Evolutionary conservation across 2,797 vertebrate species (phyloP).

Genomic region (Sternarchorhynchus goeldii): DNA sequence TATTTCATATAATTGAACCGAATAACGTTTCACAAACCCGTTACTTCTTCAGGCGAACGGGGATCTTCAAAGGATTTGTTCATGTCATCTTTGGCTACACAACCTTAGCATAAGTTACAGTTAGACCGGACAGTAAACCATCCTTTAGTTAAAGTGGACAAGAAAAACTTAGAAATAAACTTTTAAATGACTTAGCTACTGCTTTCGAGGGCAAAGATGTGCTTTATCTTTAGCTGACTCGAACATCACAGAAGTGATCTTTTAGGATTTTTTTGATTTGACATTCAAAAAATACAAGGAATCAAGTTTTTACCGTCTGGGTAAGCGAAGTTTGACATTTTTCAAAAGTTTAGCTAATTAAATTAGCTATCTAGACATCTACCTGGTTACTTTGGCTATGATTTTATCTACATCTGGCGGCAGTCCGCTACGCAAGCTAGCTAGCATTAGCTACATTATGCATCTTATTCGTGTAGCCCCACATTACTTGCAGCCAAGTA

Average conservation of each 20-base stretch:
- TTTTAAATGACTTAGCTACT: too few species aligned
- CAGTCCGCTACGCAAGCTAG: too few species aligned
- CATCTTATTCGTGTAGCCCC: too few species aligned
- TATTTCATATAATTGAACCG: not conserved
- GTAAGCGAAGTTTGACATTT: conserved; percentile 1
- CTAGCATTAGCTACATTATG: too few species aligned
- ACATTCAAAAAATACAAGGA: not conserved
- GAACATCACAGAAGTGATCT: not conserved
- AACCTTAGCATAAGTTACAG: not conserved
- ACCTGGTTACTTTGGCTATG: too few species aligned
- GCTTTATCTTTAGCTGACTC: conserved; percentile 7
- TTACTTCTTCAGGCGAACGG: not conserved
- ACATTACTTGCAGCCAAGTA: too few species aligned
- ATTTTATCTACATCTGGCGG: too few species aligned
- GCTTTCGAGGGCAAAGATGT: not conserved
- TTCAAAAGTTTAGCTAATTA: not conserved
- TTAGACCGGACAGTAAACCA: not conserved
- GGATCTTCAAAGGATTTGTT: not conserved
- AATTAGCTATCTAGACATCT: not conserved
- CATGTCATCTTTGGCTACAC: not conserved
- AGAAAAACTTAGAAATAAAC: too few species aligned
- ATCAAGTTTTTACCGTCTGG: not conserved
- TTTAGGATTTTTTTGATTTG: not conserved
- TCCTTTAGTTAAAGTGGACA: too few species aligned
- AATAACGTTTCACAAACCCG: not conserved